Conservation (phyloP, 2,113 vertebrate species). For the Chlorodrepanis virens region DNA sequence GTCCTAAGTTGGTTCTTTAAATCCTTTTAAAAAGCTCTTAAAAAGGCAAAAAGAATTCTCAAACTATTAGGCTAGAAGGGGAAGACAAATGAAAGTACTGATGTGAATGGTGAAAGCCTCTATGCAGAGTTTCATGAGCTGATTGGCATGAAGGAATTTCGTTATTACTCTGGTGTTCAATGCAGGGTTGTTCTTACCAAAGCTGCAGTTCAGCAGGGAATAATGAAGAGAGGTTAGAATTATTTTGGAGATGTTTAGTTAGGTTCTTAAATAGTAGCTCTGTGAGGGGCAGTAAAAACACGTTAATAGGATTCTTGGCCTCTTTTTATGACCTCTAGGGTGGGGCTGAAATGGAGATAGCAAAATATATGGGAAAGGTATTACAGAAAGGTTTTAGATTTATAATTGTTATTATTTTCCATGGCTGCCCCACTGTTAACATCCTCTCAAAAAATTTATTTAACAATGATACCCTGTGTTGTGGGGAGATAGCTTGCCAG, state of each 20-base stretch:
- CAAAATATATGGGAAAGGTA: neutral
- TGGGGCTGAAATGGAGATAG: neutral
- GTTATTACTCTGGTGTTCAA: accelerated
- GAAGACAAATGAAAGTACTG: neutral
- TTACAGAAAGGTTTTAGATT: neutral
- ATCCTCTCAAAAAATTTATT: neutral
- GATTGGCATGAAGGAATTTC: neutral
- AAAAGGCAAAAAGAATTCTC: neutral
- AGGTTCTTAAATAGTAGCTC: neutral
- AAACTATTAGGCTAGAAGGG: neutral
- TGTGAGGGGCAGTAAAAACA: neutral
- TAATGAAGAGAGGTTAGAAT: neutral
- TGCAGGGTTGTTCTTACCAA: neutral
- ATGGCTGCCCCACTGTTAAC: neutral
- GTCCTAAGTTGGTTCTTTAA: neutral
- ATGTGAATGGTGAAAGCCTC: neutral
- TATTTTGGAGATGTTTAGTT: neutral
- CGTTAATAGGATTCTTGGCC: neutral
- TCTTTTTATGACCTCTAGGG: neutral
- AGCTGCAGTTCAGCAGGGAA: neutral
- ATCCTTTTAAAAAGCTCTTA: neutral
- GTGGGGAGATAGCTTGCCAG: neutral
- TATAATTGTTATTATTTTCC: neutral
- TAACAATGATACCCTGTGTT: neutral
- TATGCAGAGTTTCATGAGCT: neutral